Percentiles rank a stretch among this genome's conserved stretches.
phyloP scores from a whole-genome alignment of 2,797 vertebrate genomes.

The Aotus griseimembra region DNA sequence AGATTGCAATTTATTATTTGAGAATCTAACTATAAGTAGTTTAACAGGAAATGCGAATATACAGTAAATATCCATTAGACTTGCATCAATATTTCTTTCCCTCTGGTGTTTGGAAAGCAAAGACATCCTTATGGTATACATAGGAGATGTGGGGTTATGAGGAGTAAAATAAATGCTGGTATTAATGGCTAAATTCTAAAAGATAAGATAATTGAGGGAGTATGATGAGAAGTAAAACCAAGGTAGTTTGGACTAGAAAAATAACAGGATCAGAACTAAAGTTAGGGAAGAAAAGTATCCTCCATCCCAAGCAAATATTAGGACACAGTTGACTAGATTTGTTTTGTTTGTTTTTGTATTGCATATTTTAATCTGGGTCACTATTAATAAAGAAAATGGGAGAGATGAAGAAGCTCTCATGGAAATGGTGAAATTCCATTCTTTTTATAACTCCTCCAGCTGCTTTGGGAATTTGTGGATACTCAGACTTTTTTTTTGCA shows the following conservation, averaged over 20 bases:
- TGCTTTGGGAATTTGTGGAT: slow-evolving; percentile 65
- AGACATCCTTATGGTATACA: neutral
- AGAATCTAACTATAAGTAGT: neutral
- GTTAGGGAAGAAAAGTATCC: neutral
- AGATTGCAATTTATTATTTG: neutral
- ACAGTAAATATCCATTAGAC: neutral
- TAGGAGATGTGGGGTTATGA: neutral
- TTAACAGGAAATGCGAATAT: neutral
- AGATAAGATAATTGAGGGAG: neutral
- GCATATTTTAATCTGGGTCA: slow-evolving; percentile 17
- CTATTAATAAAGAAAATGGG: slow-evolving; percentile 64
- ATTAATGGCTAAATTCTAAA: neutral
- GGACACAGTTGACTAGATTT: neutral
- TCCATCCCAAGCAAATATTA: neutral
- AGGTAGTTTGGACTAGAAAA: neutral
- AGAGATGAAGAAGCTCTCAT: slow-evolving; percentile 64
- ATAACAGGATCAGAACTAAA: neutral
- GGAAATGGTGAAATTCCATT: slow-evolving; percentile 69
- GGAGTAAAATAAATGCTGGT: neutral
- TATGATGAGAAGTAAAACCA: neutral
- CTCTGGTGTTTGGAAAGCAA: neutral
- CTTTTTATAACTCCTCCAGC: slow-evolving; percentile 75
- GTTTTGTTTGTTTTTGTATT: neutral
- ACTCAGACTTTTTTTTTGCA: neutral
- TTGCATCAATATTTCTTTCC: neutral